Conservation (phyloP, 1,140 invertebrate species). For the Neodiprion virginianus region DNA sequence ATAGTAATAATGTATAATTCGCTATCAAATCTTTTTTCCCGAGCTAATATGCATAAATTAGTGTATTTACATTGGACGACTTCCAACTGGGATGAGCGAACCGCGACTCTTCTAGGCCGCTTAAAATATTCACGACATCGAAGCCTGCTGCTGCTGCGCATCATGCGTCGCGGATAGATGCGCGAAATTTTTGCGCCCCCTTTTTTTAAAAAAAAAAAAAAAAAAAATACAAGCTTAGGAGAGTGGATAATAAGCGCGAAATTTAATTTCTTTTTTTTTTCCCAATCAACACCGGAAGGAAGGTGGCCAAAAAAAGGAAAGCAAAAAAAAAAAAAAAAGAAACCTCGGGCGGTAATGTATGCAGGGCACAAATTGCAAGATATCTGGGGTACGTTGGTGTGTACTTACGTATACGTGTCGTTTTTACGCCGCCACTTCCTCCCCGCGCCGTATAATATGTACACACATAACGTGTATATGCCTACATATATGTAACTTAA, state of each 20-base stretch:
- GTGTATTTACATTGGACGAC: conserved; percentile 25
- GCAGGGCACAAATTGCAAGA: not conserved
- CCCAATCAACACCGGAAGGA: too few species aligned
- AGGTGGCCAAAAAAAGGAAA: too few species aligned
- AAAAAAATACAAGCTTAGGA: too few species aligned
- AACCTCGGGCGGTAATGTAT: not conserved
- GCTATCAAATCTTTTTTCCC: not conserved
- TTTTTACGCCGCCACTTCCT: not conserved
- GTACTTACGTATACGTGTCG: not conserved
- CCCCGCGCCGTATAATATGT: not conserved
- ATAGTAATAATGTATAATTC: conserved; percentile 34
- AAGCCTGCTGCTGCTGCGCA: not conserved
- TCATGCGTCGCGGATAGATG: conserved; percentile 12
- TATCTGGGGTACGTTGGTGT: not conserved
- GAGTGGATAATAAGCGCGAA: too few species aligned
- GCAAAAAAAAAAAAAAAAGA: not conserved
- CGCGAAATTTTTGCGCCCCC: conserved; percentile 20
- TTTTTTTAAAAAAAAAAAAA: too few species aligned
- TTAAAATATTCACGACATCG: conserved; percentile 37
- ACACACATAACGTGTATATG: too few species aligned
- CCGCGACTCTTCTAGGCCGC: conserved; percentile 46
- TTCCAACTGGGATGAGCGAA: conserved; percentile 24
- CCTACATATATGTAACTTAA: too few species aligned
- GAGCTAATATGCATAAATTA: conserved; percentile 27
- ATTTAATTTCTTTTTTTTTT: too few species aligned